Evolutionary conservation across 2,888 invertebrate species (phyloP), one percentile per base, ranked within the genome.

Genomic region (Apantesis nais): DNA sequence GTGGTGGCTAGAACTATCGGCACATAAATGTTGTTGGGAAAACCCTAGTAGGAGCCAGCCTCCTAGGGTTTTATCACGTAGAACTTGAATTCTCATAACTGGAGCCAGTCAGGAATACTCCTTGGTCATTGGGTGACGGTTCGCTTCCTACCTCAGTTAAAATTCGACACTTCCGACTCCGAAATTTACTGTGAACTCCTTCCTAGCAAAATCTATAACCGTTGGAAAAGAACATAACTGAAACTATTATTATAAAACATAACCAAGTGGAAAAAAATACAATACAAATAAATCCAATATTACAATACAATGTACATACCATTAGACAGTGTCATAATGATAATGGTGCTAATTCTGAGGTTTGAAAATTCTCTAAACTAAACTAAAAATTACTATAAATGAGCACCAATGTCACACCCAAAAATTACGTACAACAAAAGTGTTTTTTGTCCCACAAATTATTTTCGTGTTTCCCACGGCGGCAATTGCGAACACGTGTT

Each of bases 401-500:
- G n/a, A n/a, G n/a, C n/a, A n/a, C n/a, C n/a, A n/a, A n/a, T n/a
- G n/a, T 58, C 25, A 58, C 16, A 58, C 58, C 58, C 29, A 61
- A 64, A 63, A 73, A 1, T 63, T 61, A 63, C 62, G 68, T 48
- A 61, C 71, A 72, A 72, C 62, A 68, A 72, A 70, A 74, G 61
- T 60, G 22, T 62, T 67, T 71, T 60, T 67, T 62, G 64, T 64
- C 70, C 73, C 74, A 77, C 70, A 68, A 34, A 75, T 72, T 71
- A 73, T 71, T 72, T 61, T 70, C 65, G 60, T 19, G 19, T 55
- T 85, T 86, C 84, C 75, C 85, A 86, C 82, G 52, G 41, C 22
- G 68, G 73, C 88, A 85, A 89, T 87, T 81, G 81, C 77, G 75
- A 83, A 79, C 87, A 88, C 88, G 87, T 89, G 88, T 86, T 78